Evolutionary conservation across 2,113 vertebrate species (phyloP).

Genomic region (Microcebus lehilahytsara): DNA sequence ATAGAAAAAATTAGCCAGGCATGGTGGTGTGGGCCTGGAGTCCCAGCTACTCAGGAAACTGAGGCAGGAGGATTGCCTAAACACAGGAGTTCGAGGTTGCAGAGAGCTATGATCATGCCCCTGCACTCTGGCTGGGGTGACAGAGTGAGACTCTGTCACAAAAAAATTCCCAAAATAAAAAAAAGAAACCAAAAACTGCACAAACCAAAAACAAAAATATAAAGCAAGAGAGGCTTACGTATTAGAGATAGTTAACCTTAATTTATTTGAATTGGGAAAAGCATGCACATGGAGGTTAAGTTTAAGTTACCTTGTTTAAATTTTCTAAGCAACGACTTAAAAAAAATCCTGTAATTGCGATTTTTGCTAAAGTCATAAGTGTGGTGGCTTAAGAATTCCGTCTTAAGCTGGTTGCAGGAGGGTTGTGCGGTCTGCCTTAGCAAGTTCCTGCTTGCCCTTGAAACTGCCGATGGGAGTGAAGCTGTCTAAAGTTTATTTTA

Average conservation of each 20-base stretch:
- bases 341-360: neutral
- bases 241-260: neutral
- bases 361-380: neutral
- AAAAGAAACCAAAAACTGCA: neutral
- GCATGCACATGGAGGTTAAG: neutral
- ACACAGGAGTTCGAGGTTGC: too few relatives aligned
- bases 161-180: too few relatives aligned
- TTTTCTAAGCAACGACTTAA: neutral
- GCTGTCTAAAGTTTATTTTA: neutral
- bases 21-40: too few relatives aligned
- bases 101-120: too few relatives aligned
- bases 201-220: neutral
- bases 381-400: neutral
- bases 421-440: neutral
- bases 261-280: constrained; percentile 13
- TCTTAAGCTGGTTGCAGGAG: neutral
- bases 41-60: too few relatives aligned
- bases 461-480: neutral
- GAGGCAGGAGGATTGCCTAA: too few relatives aligned
- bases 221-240: neutral
- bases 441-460: neutral
- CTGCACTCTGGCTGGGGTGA: too few relatives aligned
- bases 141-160: too few relatives aligned
- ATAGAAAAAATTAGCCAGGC: too few relatives aligned
- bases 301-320: constrained; percentile 6